Base-by-base conservation (phyloP, 2,888 invertebrate species). In the Stenodema calcarata region DNA sequence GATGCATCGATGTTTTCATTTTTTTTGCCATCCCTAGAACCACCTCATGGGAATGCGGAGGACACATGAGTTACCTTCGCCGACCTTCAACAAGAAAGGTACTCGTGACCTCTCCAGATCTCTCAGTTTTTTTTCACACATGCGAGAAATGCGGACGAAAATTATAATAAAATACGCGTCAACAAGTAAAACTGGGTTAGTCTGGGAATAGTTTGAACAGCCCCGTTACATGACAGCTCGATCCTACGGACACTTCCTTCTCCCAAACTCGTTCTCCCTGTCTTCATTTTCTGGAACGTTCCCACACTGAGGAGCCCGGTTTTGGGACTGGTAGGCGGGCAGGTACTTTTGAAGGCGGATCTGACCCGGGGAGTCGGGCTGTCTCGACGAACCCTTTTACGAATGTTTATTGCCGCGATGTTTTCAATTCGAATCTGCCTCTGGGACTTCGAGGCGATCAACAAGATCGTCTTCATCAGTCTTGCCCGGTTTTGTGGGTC, bases 201-300 rank as follows among this genome's bases (percentile, higher is more conserved):
- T 41, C 41, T 41, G 30, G 35, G 73, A 41, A 41, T 75, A 41
- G n/a, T 54, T 62, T 23, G 23, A 62, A 62, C 23, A 18, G 18
- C 62, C 18, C 80, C 80, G 80, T 80, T 80, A 80, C 80, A 80
- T 80, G 80, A 80, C 80, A 27, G 80, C 28, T 30, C 28, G 80
- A 30, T 54, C 23, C 80, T 23, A 80, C 62, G 23, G 50, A 54
- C 54, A 80, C 80, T 80, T 79, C 79, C 79, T 79, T 11, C 42
- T 79, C 28, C 28, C 28, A 54, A 80, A 80, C 80, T 80, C 80
- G 80, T 80, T 80, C 50, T 78, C 41, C 44, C 54, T 27, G 27
- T 44, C 47, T 47, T 47, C 12, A 14, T 16, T 41, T 80, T 80
- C 80, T 80, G 80, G 80, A 42, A 80, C 80, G 80, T 80, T 80